Conservation (phyloP, 2,797 vertebrate genomes). For the Acrossocheilus fasciatus region DNA sequence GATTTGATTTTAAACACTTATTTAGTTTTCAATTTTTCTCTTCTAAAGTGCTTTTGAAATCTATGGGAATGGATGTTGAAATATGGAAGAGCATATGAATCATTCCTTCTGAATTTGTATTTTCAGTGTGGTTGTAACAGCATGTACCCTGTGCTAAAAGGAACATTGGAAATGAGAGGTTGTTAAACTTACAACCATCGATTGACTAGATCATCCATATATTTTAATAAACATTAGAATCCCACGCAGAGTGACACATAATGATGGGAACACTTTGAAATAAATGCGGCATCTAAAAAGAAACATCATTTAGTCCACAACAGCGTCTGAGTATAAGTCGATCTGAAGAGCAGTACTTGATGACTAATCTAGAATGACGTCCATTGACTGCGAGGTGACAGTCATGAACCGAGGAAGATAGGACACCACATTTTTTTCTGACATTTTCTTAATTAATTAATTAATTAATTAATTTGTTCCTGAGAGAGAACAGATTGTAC, state of each 20-base stretch:
- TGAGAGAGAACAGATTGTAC: no score
- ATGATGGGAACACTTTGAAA: not conserved
- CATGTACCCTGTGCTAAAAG: not conserved
- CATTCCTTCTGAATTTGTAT: not conserved
- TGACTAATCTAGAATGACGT: constrained; percentile 40
- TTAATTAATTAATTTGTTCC: not conserved
- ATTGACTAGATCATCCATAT: constrained; percentile 1
- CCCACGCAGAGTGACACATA: constrained; percentile 18
- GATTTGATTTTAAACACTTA: constrained; percentile 5
- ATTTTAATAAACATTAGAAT: constrained; percentile 36
- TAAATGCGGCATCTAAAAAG: constrained; percentile 23
- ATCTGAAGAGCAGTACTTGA: constrained; percentile 34
- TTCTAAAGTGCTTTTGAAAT: not conserved
- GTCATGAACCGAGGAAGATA: not conserved
- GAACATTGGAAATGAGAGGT: not conserved
- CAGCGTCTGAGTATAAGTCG: constrained; percentile 28
- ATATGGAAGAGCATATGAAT: not conserved
- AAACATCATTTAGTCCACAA: constrained; percentile 14
- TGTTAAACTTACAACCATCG: not conserved
- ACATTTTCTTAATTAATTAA: not conserved
- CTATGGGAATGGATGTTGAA: not conserved
- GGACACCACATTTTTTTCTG: not conserved
- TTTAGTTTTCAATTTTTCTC: not conserved
- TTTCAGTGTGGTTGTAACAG: not conserved
- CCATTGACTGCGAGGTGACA: constrained; percentile 36